Base-by-base conservation (phyloP, 2,797 vertebrate genomes). In the Simalia tracyae region DNA sequence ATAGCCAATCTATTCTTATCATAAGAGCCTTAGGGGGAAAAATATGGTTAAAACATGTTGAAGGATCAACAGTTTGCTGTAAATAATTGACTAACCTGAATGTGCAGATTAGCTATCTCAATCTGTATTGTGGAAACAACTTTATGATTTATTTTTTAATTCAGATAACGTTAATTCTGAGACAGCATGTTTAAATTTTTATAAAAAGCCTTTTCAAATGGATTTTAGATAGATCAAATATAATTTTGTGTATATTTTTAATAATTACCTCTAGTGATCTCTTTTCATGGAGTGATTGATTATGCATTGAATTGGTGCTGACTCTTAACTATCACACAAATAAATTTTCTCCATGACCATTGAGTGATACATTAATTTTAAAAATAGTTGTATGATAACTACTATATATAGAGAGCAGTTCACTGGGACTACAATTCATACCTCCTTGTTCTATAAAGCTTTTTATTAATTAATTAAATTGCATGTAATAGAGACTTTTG, bases 141-240 rank as follows among this genome's bases (percentile, higher is more conserved):
- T 90, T 54, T 7, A n/a, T 36, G 61, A 42, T 19, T 50, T 14
- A 26, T 86, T 26, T 64, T 90, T 42, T 64, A 61, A 24, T 84
- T 14, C 28, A 22, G 50, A 17, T 19, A 60, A 12, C 60, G 76
- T 86, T 61, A 86, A 92, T 81, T 54, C 84, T 72, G 66, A 89
- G 64, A 50, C 91, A 94, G 90, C 84, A 84, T 63, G 46, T 96
- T 76, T 93, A 76, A 76, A 87, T 93, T 90, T 91, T 89, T 64
- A 60, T 95, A 86, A 46, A 36, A 76, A 76, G 19, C 17, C 15
- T 42, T 76, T 76, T 76, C 72, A 76, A 93, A 93, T 72, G 5
- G 14, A 28, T 31, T 24, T 14, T 54, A 61, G 88, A 42, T 61
- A 60, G 22, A 11, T 19, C 46, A 68, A 86, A 50, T 61, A 12